Conservation (phyloP, 1,140 invertebrate genomes). For the Drosophila lini region DNA sequence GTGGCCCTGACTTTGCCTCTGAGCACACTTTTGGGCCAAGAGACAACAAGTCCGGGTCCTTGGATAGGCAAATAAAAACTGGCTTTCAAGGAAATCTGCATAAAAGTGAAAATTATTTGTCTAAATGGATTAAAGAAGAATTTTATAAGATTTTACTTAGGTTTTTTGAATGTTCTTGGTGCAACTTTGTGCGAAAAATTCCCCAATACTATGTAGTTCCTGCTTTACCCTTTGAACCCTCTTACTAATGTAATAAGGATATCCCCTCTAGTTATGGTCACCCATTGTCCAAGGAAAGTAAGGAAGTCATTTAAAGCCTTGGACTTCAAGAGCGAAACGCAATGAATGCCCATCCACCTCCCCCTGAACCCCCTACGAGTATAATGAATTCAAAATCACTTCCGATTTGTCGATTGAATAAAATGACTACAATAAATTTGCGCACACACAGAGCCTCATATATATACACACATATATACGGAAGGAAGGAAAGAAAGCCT, state of each 20-base stretch:
- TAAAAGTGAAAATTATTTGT: slow-evolving; percentile 1
- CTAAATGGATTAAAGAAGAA: background rate
- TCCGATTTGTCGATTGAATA: slow-evolving; percentile 84
- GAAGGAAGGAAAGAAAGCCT: slow-evolving; percentile 4
- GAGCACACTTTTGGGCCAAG: slow-evolving; percentile 3
- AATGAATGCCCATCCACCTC: slow-evolving; percentile 16
- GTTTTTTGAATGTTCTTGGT: background rate
- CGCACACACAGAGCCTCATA: slow-evolving; percentile 38
- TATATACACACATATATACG: background rate
- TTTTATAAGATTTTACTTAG: background rate
- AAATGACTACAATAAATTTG: slow-evolving; percentile 82
- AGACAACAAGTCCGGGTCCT: background rate
- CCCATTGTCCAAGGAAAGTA: slow-evolving; percentile 3
- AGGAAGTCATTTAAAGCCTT: slow-evolving; percentile 24
- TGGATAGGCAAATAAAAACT: background rate
- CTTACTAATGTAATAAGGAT: slow-evolving; percentile 3
- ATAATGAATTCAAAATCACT: slow-evolving; percentile 83
- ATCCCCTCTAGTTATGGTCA: background rate
- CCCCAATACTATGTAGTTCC: background rate
- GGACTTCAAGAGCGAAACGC: slow-evolving; percentile 14
- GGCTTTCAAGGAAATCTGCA: background rate
- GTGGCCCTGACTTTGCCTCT: slow-evolving; percentile 27
- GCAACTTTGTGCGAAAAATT: background rate
- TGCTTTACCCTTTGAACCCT: background rate
- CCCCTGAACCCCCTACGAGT: slow-evolving; percentile 17